A percentile compares a stretch with the other conserved stretches of the same genome.
These are phyloP conservation scores for Torymus texanus DNA, from an alignment of 2,888 invertebrate genomes.

Conservation along the genomic window DNA sequence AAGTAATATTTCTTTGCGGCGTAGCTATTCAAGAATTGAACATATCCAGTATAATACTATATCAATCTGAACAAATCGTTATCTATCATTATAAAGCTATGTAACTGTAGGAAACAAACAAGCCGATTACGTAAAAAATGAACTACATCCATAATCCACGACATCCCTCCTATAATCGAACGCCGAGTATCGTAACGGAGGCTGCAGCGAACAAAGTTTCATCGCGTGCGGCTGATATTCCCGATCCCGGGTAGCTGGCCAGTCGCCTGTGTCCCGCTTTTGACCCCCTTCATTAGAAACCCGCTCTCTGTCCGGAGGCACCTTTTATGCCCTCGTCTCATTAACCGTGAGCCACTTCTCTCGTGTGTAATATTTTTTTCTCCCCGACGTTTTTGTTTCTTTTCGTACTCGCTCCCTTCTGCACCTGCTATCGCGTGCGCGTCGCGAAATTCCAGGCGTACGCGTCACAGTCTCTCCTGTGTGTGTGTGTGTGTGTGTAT, in stretches of 20 bases:
- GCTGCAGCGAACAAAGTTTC: not conserved
- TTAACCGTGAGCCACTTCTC: constrained; percentile 15
- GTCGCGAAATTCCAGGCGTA: not conserved
- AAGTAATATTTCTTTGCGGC: too few species aligned
- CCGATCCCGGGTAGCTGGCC: not conserved
- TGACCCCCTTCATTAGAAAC: constrained; percentile 33
- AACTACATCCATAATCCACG: too few species aligned
- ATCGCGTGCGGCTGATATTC: constrained; percentile 1
- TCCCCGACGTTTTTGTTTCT: constrained; percentile 12
- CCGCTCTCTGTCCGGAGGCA: not conserved
- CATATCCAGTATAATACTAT: too few species aligned
- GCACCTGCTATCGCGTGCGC: not conserved
- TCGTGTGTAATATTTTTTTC: constrained; percentile 15
- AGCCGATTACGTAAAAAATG: not conserved
- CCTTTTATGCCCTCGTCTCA: constrained; percentile 5
- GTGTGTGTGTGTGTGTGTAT: not conserved
- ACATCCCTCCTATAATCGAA: too few species aligned
- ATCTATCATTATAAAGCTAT: too few species aligned
- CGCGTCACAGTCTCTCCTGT: not conserved
- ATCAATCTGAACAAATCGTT: too few species aligned
- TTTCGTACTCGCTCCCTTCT: constrained; percentile 7
- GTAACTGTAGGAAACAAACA: not conserved
- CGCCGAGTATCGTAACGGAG: too few species aligned
- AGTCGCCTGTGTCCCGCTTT: not conserved
- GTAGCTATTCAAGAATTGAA: too few species aligned